Conservation (phyloP, 2,797 vertebrate species). For the Aythya fuligula region DNA sequence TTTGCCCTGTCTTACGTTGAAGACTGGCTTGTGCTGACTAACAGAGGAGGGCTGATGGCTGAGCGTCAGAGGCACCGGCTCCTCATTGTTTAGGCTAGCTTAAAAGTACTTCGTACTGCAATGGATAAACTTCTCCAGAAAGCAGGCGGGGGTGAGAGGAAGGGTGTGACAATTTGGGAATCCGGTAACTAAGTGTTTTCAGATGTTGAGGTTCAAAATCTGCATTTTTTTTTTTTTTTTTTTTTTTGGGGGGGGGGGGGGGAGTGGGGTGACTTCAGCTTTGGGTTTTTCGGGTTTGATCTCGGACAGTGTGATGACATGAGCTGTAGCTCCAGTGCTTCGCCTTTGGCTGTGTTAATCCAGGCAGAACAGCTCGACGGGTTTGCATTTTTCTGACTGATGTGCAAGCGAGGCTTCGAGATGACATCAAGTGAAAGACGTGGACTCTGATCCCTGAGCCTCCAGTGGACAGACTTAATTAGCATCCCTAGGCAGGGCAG, state of each 20-base stretch:
- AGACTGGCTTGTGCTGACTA: not conserved
- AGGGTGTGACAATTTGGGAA: not conserved
- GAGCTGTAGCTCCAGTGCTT: not conserved
- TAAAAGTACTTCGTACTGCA: not conserved
- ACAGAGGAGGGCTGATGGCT: not conserved
- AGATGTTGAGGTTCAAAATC: not conserved
- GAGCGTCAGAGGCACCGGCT: not conserved
- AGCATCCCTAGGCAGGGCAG: constrained; percentile 35
- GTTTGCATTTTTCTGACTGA: not conserved
- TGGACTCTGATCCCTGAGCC: not conserved
- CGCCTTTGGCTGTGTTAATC: not conserved
- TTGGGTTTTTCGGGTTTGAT: not conserved
- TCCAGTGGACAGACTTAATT: constrained; percentile 10
- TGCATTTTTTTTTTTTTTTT: not conserved
- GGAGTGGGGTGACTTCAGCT: not conserved
- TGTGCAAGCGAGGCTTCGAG: not conserved
- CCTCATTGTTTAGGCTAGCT: not conserved
- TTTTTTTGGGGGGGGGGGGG: not conserved
- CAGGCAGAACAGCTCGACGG: not conserved
- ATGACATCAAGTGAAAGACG: not conserved
- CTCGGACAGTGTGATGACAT: not conserved
- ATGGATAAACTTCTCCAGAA: not conserved
- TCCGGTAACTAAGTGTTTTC: constrained; percentile 19
- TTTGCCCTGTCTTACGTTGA: not conserved
- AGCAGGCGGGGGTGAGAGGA: not conserved